Conservation (phyloP, 23 tunicate species). For the Ascidia mentula region DNA sequence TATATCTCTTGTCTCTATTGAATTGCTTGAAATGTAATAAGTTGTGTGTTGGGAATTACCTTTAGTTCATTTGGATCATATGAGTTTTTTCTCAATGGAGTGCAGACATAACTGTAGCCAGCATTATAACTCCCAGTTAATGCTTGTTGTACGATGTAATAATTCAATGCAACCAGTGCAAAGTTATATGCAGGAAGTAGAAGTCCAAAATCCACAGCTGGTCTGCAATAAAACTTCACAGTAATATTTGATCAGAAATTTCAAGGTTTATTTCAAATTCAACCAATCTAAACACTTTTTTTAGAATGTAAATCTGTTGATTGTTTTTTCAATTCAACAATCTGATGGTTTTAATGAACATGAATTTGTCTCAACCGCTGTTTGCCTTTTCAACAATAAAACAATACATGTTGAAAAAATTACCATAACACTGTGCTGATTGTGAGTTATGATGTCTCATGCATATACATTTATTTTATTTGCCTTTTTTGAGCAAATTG, state of each 20-base stretch:
- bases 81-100: constrained; percentile 67
- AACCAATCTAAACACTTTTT: background rate
- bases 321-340: too few relatives aligned
- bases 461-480: too few relatives aligned
- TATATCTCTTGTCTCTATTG: background rate
- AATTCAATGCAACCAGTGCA: constrained; percentile 78
- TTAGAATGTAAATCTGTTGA: too few relatives aligned
- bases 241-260: background rate
- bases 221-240: constrained; percentile 25
- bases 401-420: too few relatives aligned
- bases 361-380: too few relatives aligned
- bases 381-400: too few relatives aligned
- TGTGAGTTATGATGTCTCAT: too few relatives aligned
- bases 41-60: too few relatives aligned
- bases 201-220: constrained; percentile 69
- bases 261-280: constrained; percentile 2
- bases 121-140: constrained; percentile 81
- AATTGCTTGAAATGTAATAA: too few relatives aligned
- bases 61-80: constrained; percentile 79
- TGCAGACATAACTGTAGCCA: constrained; percentile 82
- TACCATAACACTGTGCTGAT: too few relatives aligned
- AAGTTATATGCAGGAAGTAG: constrained; percentile 81
- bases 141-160: constrained; percentile 59
- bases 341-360: too few relatives aligned
- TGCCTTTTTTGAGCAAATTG: too few relatives aligned